A percentile compares a stretch with the other conserved stretches of the same genome.
phyloP scores from a whole-genome alignment of 2,888 invertebrate species.

The Zaprionus bogoriensis region DNA sequence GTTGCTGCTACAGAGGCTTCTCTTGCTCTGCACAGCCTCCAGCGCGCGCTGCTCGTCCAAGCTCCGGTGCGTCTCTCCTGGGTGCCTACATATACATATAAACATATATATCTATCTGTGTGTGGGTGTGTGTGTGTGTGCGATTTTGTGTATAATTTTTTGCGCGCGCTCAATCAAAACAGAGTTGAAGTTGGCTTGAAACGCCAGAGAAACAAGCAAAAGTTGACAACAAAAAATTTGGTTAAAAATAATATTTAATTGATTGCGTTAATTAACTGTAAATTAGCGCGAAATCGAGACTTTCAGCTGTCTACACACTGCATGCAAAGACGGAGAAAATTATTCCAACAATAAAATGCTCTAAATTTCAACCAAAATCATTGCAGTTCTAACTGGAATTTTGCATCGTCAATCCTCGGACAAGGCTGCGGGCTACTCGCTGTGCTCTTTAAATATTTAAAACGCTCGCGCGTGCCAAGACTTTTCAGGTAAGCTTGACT shows the following conservation, averaged over 20 bases:
- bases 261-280: background rate
- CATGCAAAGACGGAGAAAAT: slow-evolving; percentile 14
- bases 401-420: no score
- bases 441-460: slow-evolving; percentile 54
- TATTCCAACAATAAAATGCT: slow-evolving; percentile 15
- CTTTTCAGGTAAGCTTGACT: slow-evolving; percentile 68
- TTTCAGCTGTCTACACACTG: slow-evolving; percentile 1
- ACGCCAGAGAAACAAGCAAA: background rate
- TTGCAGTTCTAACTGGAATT: no score
- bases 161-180: slow-evolving; percentile 77
- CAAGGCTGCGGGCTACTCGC: no score
- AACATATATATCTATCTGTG: slow-evolving; percentile 13
- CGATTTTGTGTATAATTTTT: slow-evolving; percentile 76
- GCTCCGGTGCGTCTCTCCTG: slow-evolving; percentile 65
- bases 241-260: slow-evolving; percentile 5
- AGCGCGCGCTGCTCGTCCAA: slow-evolving; percentile 38
- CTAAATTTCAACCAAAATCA: slow-evolving; percentile 40
- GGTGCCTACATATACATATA: slow-evolving; percentile 29
- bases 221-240: background rate
- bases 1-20: slow-evolving; percentile 36
- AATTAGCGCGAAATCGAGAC: background rate
- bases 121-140: slow-evolving; percentile 37
- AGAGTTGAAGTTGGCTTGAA: slow-evolving; percentile 30
- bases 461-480: slow-evolving; percentile 67
- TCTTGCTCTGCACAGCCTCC: slow-evolving; percentile 47